These are phyloP conservation scores for Lepisosteus oculatus DNA, from an alignment of 2,113 vertebrate genomes.

Conservation along the genomic window DNA sequence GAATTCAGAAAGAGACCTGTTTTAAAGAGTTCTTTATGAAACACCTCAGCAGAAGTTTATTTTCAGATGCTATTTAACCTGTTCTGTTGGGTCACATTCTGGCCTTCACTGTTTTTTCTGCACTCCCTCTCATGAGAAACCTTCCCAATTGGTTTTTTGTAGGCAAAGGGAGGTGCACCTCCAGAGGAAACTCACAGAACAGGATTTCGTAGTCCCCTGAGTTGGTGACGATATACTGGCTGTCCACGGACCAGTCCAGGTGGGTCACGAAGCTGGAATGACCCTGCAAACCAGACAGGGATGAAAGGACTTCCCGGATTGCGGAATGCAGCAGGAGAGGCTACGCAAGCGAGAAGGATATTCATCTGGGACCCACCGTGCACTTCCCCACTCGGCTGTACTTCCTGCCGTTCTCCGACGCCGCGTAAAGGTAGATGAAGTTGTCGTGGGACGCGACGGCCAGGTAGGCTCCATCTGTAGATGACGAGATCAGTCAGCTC, in stretches of 20 bases:
- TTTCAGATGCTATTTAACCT: no score
- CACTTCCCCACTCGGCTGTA: slow-evolving; percentile 74
- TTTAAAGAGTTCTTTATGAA: not conserved
- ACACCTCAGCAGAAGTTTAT: not conserved
- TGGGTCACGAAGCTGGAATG: slow-evolving; percentile 90
- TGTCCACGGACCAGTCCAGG: slow-evolving; percentile 81
- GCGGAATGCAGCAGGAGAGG: not conserved
- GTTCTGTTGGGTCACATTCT: no score
- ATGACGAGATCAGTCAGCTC: not conserved
- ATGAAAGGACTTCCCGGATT: not conserved
- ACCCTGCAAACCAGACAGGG: slow-evolving; percentile 54
- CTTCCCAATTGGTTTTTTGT: no score
- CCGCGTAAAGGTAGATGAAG: slow-evolving; percentile 85
- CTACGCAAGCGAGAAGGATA: not conserved
- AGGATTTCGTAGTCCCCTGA: slow-evolving; percentile 90
- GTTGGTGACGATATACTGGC: slow-evolving; percentile 83
- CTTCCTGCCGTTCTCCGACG: slow-evolving; percentile 71
- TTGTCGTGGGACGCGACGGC: slow-evolving; percentile 84
- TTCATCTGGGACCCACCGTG: slow-evolving; percentile 51
- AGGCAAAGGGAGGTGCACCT: not conserved
- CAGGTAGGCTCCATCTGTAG: slow-evolving; percentile 68
- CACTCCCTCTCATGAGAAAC: not conserved
- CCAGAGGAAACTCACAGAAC: slow-evolving; percentile 71
- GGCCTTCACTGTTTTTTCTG: no score
- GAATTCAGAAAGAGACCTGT: no score